Evolutionary conservation across 2,113 vertebrate genomes (phyloP).

Genomic region (Mustelus asterias): DNA sequence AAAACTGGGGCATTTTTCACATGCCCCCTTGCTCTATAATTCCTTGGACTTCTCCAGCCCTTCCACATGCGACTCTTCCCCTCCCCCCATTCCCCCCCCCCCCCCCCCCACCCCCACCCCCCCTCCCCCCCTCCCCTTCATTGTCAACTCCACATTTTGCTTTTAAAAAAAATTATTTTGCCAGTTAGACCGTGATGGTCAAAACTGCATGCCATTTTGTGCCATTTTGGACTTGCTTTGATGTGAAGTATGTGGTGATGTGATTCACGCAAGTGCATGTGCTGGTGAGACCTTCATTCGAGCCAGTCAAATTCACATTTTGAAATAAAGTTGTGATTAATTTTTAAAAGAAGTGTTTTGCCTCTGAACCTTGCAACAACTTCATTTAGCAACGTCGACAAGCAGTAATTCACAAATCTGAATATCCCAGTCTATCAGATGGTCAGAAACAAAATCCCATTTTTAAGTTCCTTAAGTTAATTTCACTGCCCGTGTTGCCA

Average conservation of each 20-base stretch:
- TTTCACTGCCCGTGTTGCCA: neutral
- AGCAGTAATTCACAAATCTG: neutral
- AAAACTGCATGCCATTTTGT: neutral
- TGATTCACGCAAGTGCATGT: conserved; percentile 22
- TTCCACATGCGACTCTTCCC: conserved; percentile 24
- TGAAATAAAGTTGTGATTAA: neutral
- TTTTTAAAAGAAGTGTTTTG: neutral
- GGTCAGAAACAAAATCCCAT: neutral
- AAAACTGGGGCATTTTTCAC: neutral
- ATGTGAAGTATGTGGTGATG: neutral
- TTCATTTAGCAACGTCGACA: neutral
- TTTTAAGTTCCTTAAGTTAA: neutral
- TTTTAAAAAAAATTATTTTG: neutral
- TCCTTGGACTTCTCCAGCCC: neutral
- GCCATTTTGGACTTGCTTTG: neutral
- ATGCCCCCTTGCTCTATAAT: neutral
- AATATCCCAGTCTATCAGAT: neutral
- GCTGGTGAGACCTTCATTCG: neutral
- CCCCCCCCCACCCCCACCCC: no score
- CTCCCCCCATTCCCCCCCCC: no score
- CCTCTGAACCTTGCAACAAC: conserved; percentile 1
- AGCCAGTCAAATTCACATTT: neutral
- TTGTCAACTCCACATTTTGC: neutral
- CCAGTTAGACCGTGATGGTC: neutral
- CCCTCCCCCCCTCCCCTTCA: no score